phyloP scores from a whole-genome alignment of 35 echinoderm and acorn worm genomes.

The Heliocidaris erythrogramma region DNA sequence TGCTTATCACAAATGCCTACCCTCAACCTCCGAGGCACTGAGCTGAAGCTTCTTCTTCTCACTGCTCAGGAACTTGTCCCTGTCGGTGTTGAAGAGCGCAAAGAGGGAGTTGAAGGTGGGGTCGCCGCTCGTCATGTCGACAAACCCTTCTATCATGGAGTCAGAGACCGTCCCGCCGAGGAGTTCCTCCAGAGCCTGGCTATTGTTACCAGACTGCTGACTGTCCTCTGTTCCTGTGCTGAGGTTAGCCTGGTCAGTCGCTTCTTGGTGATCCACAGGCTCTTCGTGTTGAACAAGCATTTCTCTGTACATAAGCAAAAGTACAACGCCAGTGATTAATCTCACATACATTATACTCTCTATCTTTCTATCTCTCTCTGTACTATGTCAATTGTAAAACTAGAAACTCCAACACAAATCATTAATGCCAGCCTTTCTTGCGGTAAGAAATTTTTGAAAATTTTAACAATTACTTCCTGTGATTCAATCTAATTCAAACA shows the following conservation, averaged over 20 bases:
- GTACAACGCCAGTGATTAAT: not conserved
- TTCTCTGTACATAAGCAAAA: not conserved
- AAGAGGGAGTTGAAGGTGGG: conserved; percentile 86
- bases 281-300: not conserved
- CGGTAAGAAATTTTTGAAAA: no score
- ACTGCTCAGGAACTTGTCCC: conserved; percentile 62
- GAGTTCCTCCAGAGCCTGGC: conserved; percentile 54
- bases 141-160: conserved; percentile 57
- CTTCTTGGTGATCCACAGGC: not conserved
- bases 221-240: not conserved
- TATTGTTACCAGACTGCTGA: not conserved
- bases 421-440: no score
- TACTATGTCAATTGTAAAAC: not conserved
- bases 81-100: conserved; percentile 77
- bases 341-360: not conserved
- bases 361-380: not conserved
- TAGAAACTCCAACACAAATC: not conserved
- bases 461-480: no score
- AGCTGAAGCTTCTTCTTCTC: conserved; percentile 17
- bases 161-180: conserved; percentile 34
- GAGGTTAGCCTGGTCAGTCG: not conserved
- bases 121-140: conserved; percentile 67
- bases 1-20: not conserved
- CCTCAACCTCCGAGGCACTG: not conserved
- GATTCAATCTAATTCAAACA: no score